phyloP scores from a whole-genome alignment of 2,113 vertebrate species.

The Eublepharis macularius region DNA sequence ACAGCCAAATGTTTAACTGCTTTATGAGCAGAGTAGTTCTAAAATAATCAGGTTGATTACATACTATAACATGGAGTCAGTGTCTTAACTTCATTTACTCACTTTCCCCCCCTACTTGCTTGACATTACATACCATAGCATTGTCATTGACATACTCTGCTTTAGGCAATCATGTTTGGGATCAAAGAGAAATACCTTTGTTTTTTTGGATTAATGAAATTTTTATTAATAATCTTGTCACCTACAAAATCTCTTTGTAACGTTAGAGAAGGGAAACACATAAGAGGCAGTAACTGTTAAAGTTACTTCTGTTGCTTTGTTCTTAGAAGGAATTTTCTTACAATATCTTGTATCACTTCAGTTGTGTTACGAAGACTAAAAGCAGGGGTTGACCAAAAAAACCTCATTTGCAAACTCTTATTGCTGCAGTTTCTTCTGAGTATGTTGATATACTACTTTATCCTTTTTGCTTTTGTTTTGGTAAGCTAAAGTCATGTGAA shows the following conservation, averaged over 20 bases:
- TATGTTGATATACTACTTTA: background rate
- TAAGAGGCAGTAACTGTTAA: background rate
- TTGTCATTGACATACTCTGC: background rate
- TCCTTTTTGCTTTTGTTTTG: background rate
- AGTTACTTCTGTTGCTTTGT: background rate
- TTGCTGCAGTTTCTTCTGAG: background rate
- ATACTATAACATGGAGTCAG: background rate
- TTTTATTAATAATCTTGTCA: background rate
- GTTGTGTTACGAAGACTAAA: background rate
- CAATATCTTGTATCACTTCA: fast-evolving
- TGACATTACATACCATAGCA: background rate
- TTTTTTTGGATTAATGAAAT: background rate
- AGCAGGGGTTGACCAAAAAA: background rate
- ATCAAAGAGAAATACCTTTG: background rate
- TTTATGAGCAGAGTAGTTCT: background rate
- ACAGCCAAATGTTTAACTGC: background rate
- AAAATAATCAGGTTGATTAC: background rate
- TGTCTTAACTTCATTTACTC: background rate
- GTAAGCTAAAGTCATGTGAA: background rate
- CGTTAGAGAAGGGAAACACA: background rate
- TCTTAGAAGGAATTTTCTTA: fast-evolving
- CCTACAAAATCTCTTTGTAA: background rate
- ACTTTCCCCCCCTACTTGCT: background rate
- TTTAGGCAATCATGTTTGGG: slow-evolving; percentile 27
- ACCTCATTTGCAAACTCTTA: background rate